Evolutionary conservation across 2,797 vertebrate species (phyloP).

Genomic region (Alca torda): DNA sequence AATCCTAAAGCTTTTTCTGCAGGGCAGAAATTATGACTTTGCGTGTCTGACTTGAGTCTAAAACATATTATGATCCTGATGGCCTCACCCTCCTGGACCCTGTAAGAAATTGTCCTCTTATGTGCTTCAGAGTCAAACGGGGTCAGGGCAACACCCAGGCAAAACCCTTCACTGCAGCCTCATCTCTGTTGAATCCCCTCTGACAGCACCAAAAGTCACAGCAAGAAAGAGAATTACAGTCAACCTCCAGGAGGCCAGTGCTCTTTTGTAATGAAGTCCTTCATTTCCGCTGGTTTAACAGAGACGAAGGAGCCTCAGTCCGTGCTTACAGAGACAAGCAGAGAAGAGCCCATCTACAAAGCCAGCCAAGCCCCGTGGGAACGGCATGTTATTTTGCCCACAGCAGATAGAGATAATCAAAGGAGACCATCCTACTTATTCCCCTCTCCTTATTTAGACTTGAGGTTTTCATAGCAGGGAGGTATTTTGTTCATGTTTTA

Average conservation of each 20-base stretch:
- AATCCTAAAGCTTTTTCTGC: not conserved
- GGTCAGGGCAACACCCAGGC: not conserved
- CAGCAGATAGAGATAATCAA: not conserved
- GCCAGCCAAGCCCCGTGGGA: not conserved
- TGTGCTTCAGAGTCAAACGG: not conserved
- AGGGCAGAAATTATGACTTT: not conserved
- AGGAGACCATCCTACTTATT: not conserved
- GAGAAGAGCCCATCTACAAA: not conserved
- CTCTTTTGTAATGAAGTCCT: not conserved
- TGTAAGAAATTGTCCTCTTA: not conserved
- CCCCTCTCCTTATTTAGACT: not conserved
- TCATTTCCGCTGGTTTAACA: not conserved
- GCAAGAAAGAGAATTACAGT: not conserved
- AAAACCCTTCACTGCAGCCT: not conserved
- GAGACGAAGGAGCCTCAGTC: not conserved
- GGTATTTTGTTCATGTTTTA: not conserved
- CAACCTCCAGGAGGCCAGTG: not conserved
- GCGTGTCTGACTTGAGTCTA: not conserved
- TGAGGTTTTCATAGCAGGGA: not conserved
- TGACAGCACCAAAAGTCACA: not conserved
- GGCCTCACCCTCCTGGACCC: not conserved
- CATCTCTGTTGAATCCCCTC: not conserved
- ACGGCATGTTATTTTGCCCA: not conserved
- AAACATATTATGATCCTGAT: not conserved
- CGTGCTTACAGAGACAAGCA: not conserved